phyloP scores from a whole-genome alignment of 2,888 invertebrate species.

The Cotesia congregata region DNA sequence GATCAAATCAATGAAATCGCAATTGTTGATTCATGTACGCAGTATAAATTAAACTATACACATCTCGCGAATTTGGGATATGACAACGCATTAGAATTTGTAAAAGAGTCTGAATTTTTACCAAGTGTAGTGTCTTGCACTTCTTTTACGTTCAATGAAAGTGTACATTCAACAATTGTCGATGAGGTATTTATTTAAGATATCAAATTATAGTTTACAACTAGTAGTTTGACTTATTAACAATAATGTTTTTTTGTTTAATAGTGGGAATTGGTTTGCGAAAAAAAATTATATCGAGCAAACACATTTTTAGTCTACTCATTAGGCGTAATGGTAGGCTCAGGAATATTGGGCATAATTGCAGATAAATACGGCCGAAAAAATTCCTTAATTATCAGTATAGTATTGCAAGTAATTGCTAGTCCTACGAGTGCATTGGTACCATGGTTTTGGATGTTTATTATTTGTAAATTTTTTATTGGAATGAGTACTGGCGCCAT shows the following conservation, averaged over 20 bases:
- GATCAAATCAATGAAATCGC: no score
- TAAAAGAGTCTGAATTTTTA: no score
- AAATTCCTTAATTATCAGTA: not conserved
- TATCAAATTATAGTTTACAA: not conserved
- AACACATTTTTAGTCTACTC: constrained; percentile 71
- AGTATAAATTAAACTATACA: no score
- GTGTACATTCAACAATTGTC: no score
- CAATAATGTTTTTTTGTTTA: not conserved
- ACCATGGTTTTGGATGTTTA: not conserved
- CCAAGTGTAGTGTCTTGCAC: no score
- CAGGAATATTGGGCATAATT: not conserved
- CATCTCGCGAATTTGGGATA: no score
- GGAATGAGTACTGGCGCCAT: not conserved
- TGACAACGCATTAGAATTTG: no score
- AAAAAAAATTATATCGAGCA: constrained; percentile 68
- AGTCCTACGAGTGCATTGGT: not conserved
- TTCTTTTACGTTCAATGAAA: no score
- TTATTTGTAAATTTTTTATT: not conserved
- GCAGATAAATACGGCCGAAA: not conserved
- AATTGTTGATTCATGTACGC: no score
- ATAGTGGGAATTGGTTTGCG: constrained; percentile 72
- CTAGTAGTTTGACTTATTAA: not conserved
- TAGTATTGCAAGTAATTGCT: not conserved
- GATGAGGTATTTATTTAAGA: no score
- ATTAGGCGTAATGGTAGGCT: constrained; percentile 65